Percentiles rank a stretch among this genome's conserved stretches.
These are phyloP conservation scores for Shargacucullia verbasci DNA, from an alignment of 2,888 invertebrate genomes.

Conservation along the genomic window DNA sequence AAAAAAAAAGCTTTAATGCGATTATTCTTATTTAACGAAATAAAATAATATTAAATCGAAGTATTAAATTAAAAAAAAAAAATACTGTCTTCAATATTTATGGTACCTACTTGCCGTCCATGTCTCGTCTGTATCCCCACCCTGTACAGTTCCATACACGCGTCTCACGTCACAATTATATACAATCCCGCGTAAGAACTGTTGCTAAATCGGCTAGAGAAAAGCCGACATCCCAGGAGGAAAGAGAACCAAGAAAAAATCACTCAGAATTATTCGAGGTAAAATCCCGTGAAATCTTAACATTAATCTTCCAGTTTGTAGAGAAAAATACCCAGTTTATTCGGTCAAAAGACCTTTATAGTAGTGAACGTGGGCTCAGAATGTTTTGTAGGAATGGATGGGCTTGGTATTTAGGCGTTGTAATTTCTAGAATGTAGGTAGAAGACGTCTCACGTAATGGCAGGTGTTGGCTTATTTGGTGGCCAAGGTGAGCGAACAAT, in stretches of 20 bases:
- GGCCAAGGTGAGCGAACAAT: too few relatives aligned
- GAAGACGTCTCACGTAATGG: too few relatives aligned
- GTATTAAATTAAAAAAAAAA: too few relatives aligned
- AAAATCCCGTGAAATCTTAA: slow-evolving; percentile 76
- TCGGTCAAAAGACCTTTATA: slow-evolving; percentile 28
- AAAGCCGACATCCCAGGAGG: slow-evolving; percentile 48
- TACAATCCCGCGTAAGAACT: slow-evolving; percentile 12
- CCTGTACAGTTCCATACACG: slow-evolving; percentile 3
- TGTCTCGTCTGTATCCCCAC: too few relatives aligned
- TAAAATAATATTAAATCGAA: too few relatives aligned
- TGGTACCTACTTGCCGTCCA: too few relatives aligned
- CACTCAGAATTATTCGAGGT: slow-evolving; percentile 75
- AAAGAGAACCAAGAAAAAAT: slow-evolving; percentile 62
- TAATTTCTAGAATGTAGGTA: slow-evolving; percentile 3
- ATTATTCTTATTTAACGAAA: too few relatives aligned
- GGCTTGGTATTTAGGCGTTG: not conserved
- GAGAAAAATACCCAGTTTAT: slow-evolving; percentile 35
- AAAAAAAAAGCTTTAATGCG: too few relatives aligned
- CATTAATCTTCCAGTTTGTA: slow-evolving; percentile 72
- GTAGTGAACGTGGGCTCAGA: not conserved
- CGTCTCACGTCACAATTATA: slow-evolving; percentile 17
- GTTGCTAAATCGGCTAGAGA: slow-evolving; percentile 32
- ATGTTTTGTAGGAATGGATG: not conserved
- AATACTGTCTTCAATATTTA: too few relatives aligned
- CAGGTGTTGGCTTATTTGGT: too few relatives aligned